These are phyloP conservation scores for Cydia fagiglandana DNA, from an alignment of 1,140 invertebrate genomes.

Conservation along the genomic window DNA sequence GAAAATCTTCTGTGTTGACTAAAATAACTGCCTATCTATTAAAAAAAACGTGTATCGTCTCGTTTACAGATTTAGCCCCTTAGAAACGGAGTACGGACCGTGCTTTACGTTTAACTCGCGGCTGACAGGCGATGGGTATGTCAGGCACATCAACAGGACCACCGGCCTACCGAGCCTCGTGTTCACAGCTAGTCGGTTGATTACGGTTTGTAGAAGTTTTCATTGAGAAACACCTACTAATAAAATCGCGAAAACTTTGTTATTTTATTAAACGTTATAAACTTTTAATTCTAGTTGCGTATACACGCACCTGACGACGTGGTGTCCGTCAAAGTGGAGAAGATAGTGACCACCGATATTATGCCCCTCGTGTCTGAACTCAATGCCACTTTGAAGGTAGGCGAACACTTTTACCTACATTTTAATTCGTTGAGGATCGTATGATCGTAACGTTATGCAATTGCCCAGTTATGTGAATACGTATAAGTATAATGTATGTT, in stretches of 20 bases:
- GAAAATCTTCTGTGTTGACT: too few relatives aligned
- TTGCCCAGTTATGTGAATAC: too few relatives aligned
- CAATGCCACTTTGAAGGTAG: conserved; percentile 58
- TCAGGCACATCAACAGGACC: conserved; percentile 46
- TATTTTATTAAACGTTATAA: not conserved
- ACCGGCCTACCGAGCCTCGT: conserved; percentile 47
- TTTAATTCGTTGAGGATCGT: too few relatives aligned
- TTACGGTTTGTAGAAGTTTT: conserved; percentile 47
- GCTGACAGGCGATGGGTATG: conserved; percentile 39
- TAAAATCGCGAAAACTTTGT: not conserved
- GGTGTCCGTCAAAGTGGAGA: conserved; percentile 54
- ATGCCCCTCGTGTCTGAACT: conserved; percentile 52
- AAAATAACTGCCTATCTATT: not conserved
- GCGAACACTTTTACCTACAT: not conserved
- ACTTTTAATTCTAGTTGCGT: conserved; percentile 48
- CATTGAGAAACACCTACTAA: too few relatives aligned
- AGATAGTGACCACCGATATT: conserved; percentile 43
- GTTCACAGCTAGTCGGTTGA: conserved; percentile 46
- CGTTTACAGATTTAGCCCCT: conserved; percentile 49
- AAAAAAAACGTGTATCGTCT: not conserved
- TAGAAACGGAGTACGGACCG: conserved; percentile 58
- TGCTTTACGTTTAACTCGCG: conserved; percentile 63
- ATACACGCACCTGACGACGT: conserved; percentile 60
- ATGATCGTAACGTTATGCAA: too few relatives aligned
- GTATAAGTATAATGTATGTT: too few relatives aligned